These are phyloP conservation scores for Nomada hirtipes DNA, from an alignment of 2,888 invertebrate species.

Conservation along the genomic window DNA sequence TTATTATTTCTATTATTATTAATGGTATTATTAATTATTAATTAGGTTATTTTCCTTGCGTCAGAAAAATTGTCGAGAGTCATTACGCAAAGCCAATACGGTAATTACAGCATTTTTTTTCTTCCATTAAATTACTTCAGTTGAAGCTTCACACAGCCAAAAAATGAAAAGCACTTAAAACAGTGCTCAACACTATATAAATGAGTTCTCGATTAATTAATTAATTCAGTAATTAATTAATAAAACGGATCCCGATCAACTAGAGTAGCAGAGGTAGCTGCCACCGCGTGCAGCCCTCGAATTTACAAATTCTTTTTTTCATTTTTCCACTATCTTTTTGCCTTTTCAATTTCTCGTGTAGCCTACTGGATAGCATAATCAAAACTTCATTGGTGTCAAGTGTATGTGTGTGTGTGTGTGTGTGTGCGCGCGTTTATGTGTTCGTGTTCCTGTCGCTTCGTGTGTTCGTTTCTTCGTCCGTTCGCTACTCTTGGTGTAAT, in stretches of 20 bases:
- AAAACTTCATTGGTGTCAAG: slow-evolving; percentile 43
- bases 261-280: slow-evolving; percentile 76
- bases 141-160: slow-evolving; percentile 88
- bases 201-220: slow-evolving; percentile 85
- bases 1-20: slow-evolving; percentile 60
- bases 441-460: too few relatives aligned
- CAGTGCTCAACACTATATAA: slow-evolving; percentile 87
- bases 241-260: slow-evolving; percentile 78
- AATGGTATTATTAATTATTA: slow-evolving; percentile 58
- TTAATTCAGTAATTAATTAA: slow-evolving; percentile 79
- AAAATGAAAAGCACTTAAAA: slow-evolving; percentile 89
- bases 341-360: slow-evolving; percentile 23
- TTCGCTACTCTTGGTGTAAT: neutral
- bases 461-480: neutral
- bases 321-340: neutral
- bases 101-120: slow-evolving; percentile 61
- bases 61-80: slow-evolving; percentile 75
- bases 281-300: slow-evolving; percentile 65
- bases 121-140: slow-evolving; percentile 78
- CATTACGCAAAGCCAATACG: slow-evolving; percentile 69
- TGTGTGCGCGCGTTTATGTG: neutral
- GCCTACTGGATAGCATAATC: slow-evolving; percentile 56
- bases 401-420: neutral
- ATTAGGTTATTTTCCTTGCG: slow-evolving; percentile 61
- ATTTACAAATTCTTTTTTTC: slow-evolving; percentile 39